Conservation (phyloP, 1,140 invertebrate genomes). For the Neotoxoptera formosana region DNA sequence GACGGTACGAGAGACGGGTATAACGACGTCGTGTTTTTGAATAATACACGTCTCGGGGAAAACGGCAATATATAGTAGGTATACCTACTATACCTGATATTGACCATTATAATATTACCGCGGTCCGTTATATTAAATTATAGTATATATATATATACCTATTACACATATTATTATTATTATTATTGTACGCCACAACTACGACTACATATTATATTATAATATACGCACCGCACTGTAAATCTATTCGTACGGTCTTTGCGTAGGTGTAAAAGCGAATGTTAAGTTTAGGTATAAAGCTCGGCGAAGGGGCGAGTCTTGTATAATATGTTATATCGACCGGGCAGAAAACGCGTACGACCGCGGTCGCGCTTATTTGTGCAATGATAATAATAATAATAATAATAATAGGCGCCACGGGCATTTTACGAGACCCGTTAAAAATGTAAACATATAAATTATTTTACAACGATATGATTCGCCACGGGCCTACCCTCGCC, state of each 20-base stretch:
- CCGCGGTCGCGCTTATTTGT: background rate
- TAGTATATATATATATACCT: background rate
- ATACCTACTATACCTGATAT: background rate
- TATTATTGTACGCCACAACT: background rate
- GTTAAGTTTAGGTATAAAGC: background rate
- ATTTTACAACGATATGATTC: background rate
- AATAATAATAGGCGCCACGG: background rate
- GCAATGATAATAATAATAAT: background rate
- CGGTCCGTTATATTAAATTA: background rate
- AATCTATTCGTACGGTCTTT: background rate
- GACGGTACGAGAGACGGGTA: background rate
- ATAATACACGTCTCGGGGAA: background rate
- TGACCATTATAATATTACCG: too few relatives aligned
- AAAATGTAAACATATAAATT: conserved; percentile 35
- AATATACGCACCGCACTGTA: background rate
- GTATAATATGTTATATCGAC: background rate
- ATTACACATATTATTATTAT: background rate
- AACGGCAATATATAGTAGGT: background rate
- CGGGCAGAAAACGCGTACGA: background rate
- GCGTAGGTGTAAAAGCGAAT: background rate
- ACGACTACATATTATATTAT: background rate
- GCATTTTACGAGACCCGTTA: background rate
- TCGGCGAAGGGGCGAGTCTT: background rate
- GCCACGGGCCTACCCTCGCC: background rate
- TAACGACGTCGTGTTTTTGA: background rate